Evolutionary conservation across 92 coral and sea anemone genomes (phyloP).

Genomic region (Porites rus): DNA sequence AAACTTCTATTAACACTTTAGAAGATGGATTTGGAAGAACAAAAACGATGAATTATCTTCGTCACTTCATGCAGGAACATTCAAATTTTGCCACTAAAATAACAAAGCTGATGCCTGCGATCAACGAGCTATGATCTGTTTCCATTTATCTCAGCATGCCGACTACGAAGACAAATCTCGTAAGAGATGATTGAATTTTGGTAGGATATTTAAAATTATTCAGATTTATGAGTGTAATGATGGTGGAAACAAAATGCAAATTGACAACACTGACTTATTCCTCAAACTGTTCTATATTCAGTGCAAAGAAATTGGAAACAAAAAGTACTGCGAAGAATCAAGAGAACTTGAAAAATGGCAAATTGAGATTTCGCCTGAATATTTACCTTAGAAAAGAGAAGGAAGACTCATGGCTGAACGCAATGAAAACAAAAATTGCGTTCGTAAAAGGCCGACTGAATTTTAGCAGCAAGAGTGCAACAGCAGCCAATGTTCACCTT

Average conservation of each 20-base stretch:
- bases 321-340: conserved; percentile 4
- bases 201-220: conserved; percentile 5
- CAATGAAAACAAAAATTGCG: neutral
- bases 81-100: neutral
- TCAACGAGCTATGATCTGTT: neutral
- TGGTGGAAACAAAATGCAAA: conserved; percentile 19
- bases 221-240: neutral
- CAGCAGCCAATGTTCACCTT: neutral
- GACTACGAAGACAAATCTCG: neutral
- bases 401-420: conserved; percentile 11
- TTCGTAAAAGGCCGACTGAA: neutral
- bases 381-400: conserved; percentile 5
- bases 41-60: neutral
- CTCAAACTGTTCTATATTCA: conserved; percentile 6
- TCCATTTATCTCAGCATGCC: neutral
- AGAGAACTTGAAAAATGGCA: conserved; percentile 11
- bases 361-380: conserved; percentile 14
- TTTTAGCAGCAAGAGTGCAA: neutral
- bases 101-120: neutral
- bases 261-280: conserved; percentile 3
- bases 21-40: neutral
- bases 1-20: neutral
- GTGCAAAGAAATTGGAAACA: conserved; percentile 17
- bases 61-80: conserved; percentile 9
- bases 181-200: conserved; percentile 14